Conservation (phyloP, 2,113 vertebrate genomes). For the Proterorhinus semilunaris region DNA sequence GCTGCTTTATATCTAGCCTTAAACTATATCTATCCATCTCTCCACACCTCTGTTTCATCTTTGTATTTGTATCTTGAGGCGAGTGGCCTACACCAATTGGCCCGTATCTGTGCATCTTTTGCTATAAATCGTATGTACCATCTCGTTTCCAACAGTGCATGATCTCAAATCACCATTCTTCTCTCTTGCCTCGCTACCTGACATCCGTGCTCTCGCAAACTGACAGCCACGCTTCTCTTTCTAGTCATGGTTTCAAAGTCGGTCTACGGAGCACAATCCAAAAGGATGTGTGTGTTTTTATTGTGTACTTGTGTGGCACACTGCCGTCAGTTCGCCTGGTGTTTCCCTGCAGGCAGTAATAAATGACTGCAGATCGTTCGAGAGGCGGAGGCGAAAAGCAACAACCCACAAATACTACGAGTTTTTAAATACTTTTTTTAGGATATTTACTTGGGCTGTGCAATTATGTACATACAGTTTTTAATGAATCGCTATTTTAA, state of each 20-base stretch:
- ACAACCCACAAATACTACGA: neutral
- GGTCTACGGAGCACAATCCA: slow-evolving; percentile 32
- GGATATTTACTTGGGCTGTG: neutral
- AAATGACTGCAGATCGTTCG: slow-evolving; percentile 45
- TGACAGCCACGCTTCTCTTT: slow-evolving; percentile 48
- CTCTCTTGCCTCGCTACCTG: slow-evolving; percentile 25
- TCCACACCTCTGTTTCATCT: slow-evolving; percentile 12
- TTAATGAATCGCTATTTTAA: too few species aligned
- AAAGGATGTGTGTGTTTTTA: slow-evolving; percentile 4
- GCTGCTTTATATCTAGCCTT: slow-evolving; percentile 40
- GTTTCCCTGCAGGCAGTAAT: slow-evolving; percentile 50
- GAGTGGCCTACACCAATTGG: neutral
- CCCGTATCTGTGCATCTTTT: slow-evolving; percentile 45
- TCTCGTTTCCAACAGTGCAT: slow-evolving; percentile 37
- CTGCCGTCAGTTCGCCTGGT: slow-evolving; percentile 22
- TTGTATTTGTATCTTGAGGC: slow-evolving; percentile 31
- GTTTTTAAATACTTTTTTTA: neutral
- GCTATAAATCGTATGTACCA: slow-evolving; percentile 44
- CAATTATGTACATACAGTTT: neutral
- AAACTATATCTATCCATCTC: slow-evolving; percentile 39
- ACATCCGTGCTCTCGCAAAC: slow-evolving; percentile 38
- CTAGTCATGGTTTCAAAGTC: slow-evolving; percentile 52
- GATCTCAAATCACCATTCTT: slow-evolving; percentile 35
- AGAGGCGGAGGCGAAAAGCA: slow-evolving; percentile 16
- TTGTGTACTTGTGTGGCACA: slow-evolving; percentile 19